These are phyloP conservation scores for Rhea americana DNA, from an alignment of 2,113 vertebrate genomes.

Conservation along the genomic window DNA sequence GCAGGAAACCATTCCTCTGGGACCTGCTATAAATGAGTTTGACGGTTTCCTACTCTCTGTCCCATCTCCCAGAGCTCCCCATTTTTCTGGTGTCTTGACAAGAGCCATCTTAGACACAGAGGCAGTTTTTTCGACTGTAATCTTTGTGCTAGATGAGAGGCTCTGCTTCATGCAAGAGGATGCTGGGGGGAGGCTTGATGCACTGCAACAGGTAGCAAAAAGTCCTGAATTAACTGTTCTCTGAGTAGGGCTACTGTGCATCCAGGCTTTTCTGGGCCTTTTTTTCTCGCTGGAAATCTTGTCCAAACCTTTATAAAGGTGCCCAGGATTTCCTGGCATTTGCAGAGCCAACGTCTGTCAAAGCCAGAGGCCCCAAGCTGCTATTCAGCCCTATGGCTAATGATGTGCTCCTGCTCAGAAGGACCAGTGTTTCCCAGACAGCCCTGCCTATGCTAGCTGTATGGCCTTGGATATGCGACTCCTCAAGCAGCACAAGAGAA, in stretches of 20 bases:
- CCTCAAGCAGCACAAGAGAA: not conserved
- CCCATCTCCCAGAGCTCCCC: conserved; percentile 3
- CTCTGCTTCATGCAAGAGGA: not conserved
- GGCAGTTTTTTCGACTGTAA: not conserved
- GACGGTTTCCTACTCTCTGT: conserved; percentile 11
- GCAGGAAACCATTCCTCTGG: conserved; percentile 70
- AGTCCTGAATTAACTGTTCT: conserved; percentile 38
- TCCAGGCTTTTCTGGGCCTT: conserved; percentile 4
- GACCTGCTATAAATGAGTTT: conserved; percentile 63
- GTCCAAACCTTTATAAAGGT: not conserved
- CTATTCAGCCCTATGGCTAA: no score
- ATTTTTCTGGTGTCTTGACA: conserved; percentile 11
- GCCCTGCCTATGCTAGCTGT: no score
- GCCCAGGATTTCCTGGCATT: not conserved
- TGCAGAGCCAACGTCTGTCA: not conserved
- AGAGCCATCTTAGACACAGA: not conserved
- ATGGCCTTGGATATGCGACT: no score
- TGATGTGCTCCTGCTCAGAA: no score
- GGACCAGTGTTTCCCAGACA: no score
- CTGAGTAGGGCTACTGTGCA: conserved; percentile 5
- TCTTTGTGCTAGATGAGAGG: not conserved
- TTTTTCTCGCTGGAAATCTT: not conserved
- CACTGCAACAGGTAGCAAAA: conserved; percentile 48
- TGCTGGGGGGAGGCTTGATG: conserved; percentile 2
- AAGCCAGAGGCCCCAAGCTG: not conserved